Percentiles rank a stretch among this genome's conserved stretches.
These are phyloP conservation scores for Rhabdomys dilectus DNA, from an alignment of 2,113 vertebrate species.

Conservation along the genomic window DNA sequence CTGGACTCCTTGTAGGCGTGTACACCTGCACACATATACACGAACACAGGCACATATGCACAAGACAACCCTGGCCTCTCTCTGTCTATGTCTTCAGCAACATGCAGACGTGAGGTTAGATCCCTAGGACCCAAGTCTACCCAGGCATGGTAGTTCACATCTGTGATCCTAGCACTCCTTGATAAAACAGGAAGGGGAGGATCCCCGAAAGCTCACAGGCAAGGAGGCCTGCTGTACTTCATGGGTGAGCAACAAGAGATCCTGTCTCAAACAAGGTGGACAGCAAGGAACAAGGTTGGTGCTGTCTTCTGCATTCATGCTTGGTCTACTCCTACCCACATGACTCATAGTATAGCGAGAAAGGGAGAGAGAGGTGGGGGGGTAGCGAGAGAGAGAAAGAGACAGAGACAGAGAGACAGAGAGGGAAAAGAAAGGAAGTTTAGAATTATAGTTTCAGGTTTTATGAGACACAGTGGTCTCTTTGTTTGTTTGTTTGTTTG, in stretches of 20 bases:
- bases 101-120: not conserved
- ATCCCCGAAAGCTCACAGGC: not conserved
- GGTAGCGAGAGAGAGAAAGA: too few relatives aligned
- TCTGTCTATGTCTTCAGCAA: not conserved
- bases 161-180: not conserved
- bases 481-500: too few relatives aligned
- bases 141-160: not conserved
- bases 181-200: not conserved
- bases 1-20: not conserved
- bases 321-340: not conserved
- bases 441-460: not conserved
- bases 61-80: not conserved
- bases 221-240: not conserved
- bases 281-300: not conserved
- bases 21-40: too few relatives aligned
- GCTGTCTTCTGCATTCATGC: not conserved
- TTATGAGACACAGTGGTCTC: not conserved
- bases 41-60: not conserved
- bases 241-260: not conserved
- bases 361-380: too few relatives aligned
- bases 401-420: not conserved
- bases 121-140: not conserved
- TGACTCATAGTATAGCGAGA: not conserved
- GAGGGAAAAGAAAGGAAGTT: not conserved
- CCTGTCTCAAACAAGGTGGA: not conserved